phyloP scores from a whole-genome alignment of 2,797 vertebrate species.

The Mormyrops boulengeri region DNA sequence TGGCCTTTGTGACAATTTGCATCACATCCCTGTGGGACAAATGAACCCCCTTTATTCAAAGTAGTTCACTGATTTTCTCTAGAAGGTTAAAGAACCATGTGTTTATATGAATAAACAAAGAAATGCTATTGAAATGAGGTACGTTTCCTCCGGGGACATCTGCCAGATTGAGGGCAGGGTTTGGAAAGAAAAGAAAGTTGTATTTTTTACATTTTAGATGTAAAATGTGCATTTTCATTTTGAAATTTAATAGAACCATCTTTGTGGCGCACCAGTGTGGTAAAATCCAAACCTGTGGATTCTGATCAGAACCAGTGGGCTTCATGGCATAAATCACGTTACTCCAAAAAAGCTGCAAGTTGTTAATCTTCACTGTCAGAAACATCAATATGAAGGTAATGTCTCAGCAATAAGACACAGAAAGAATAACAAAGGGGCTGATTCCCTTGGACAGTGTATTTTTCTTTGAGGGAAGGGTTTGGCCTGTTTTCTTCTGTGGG shows the following conservation, averaged over 20 bases:
- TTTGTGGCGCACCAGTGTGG: background rate
- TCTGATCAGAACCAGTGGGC: background rate
- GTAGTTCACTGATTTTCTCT: background rate
- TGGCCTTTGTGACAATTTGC: background rate
- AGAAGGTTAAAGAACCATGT: conserved; percentile 8
- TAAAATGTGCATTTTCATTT: background rate
- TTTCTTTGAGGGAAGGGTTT: background rate
- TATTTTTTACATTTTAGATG: background rate
- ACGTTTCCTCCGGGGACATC: background rate
- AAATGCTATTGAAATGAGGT: conserved; percentile 9
- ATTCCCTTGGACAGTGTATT: background rate
- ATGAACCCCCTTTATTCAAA: background rate
- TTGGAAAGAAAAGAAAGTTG: background rate
- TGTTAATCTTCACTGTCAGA: background rate
- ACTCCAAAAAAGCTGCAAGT: background rate
- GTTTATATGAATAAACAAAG: conserved; percentile 13
- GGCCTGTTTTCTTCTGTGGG: background rate
- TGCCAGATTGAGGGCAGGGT: background rate
- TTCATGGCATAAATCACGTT: background rate
- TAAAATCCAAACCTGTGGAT: background rate
- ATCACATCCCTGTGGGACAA: background rate
- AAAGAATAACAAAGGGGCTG: background rate
- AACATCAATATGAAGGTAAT: background rate
- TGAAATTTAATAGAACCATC: background rate
- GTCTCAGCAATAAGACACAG: background rate